Conservation (phyloP, 2,797 vertebrate genomes). For the Sebastes elongatus region DNA sequence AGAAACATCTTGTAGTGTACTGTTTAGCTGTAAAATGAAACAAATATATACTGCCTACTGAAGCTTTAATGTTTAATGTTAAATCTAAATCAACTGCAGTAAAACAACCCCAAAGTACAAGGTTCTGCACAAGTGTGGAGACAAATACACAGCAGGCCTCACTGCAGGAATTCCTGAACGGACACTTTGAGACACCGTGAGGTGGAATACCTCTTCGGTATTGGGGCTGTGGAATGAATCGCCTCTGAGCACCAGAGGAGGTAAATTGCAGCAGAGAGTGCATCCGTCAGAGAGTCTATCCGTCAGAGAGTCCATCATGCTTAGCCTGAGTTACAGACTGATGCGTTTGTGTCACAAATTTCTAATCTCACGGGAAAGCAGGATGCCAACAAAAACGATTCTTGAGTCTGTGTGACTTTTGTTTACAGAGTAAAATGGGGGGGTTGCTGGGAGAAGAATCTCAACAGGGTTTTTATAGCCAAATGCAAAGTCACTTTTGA, state of each 20-base stretch:
- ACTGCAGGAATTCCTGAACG: not conserved
- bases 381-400: not conserved
- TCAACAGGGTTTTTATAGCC: not conserved
- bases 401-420: not conserved
- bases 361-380: not conserved
- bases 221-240: not conserved
- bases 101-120: not conserved
- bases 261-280: not conserved
- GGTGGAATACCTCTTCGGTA: not conserved
- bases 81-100: not conserved
- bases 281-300: not conserved
- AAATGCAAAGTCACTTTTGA: not conserved
- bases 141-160: not conserved
- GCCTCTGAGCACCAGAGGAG: not conserved
- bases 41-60: too few relatives aligned
- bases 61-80: too few relatives aligned
- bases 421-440: not conserved
- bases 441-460: not conserved
- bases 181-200: not conserved
- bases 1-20: too few relatives aligned
- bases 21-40: too few relatives aligned
- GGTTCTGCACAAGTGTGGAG: not conserved
- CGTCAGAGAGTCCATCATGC: conserved; percentile 10
- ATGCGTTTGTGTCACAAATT: not conserved
- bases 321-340: not conserved